A percentile compares a stretch with the other conserved stretches of the same genome.
Conservation (phyloP, 2,113 vertebrate genomes). For the Glaucidium brasilianum region DNA sequence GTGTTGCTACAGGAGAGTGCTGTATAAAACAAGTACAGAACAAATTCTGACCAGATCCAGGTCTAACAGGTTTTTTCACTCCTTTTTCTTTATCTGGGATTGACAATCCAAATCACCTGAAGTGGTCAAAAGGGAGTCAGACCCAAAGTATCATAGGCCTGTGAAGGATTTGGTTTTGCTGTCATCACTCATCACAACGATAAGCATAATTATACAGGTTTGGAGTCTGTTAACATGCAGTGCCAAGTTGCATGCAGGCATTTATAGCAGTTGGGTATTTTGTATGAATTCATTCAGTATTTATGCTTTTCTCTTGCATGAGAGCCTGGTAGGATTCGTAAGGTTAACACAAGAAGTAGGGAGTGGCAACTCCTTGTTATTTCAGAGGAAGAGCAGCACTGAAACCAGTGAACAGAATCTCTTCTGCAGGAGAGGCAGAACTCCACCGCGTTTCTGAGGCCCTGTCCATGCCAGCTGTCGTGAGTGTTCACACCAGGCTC, state of each 20-base stretch:
- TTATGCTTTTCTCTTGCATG: not conserved
- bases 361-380: not conserved
- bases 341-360: not conserved
- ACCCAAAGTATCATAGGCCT: fast-evolving
- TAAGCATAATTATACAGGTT: not conserved
- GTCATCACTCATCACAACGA: not conserved
- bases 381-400: not conserved
- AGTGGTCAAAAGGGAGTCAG: not conserved
- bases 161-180: not conserved
- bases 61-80: not conserved
- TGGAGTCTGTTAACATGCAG: fast-evolving
- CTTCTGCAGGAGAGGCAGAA: not conserved
- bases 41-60: not conserved
- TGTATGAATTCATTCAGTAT: not conserved
- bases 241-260: not conserved
- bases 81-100: not conserved
- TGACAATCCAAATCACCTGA: not conserved
- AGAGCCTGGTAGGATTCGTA: not conserved
- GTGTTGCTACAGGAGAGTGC: not conserved
- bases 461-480: fast-evolving
- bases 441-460: fast-evolving
- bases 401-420: not conserved
- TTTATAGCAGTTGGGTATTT: not conserved
- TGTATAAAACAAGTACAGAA: not conserved
- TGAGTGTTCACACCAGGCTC: not conserved